Percentiles rank a stretch among this genome's conserved stretches.
Evolutionary conservation across 2,888 invertebrate genomes (phyloP).

Genomic region (Anoncus sp.): DNA sequence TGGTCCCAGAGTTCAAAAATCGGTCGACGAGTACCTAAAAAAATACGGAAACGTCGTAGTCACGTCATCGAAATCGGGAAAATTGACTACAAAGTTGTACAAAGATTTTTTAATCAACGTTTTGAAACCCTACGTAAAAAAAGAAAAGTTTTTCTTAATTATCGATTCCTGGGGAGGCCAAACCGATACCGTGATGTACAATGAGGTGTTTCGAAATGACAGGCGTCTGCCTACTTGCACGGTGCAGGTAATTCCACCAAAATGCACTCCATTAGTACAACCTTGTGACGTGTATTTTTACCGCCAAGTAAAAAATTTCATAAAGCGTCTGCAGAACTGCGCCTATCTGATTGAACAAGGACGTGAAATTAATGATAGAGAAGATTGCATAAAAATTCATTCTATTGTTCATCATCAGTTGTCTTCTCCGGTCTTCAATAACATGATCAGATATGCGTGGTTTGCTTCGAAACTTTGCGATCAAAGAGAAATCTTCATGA

Average conservation of each 20-base stretch:
- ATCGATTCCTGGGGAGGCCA: constrained; percentile 65
- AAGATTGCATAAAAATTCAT: too few species aligned
- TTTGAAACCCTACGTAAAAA: constrained; percentile 59
- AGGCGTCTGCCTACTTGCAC: constrained; percentile 53
- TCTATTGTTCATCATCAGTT: too few species aligned
- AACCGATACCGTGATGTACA: constrained; percentile 48
- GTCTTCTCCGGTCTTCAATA: constrained; percentile 40
- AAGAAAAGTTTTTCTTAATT: constrained; percentile 61
- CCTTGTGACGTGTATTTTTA: constrained; percentile 66
- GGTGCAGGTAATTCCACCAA: constrained; percentile 66
- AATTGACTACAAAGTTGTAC: constrained; percentile 61
- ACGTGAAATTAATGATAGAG: too few species aligned
- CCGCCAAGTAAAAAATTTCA: constrained; percentile 63
- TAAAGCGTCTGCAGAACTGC: constrained; percentile 58
- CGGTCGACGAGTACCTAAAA: constrained; percentile 47
- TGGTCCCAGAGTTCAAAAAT: constrained; percentile 46
- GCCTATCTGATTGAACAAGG: too few species aligned
- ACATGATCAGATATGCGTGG: not conserved
- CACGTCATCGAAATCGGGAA: constrained; percentile 63
- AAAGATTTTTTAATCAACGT: constrained; percentile 51
- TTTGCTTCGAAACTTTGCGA: constrained; percentile 7
- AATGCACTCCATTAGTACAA: too few species aligned
- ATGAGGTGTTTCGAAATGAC: constrained; percentile 61
- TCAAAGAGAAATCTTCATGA: not conserved
- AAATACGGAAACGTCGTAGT: constrained; percentile 56